Evolutionary conservation across 2,888 invertebrate species (phyloP), one percentile per base, ranked within the genome.

Genomic region (Mesorhabditis spiculigera): DNA sequence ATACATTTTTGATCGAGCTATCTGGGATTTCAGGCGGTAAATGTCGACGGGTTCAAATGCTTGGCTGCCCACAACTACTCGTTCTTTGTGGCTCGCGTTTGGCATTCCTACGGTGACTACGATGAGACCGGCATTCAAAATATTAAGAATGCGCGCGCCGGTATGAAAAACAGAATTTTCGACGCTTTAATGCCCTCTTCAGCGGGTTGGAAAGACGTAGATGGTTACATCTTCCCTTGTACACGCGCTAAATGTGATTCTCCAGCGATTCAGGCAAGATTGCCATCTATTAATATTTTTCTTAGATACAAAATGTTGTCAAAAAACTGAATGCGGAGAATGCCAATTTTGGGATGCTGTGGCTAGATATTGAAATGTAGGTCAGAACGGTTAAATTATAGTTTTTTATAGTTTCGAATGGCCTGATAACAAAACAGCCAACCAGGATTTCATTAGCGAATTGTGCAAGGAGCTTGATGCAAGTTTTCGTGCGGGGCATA

Each of bases 91-190:
- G 77, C 73, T 28, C 71, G 78, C 43, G 75, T 76, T 10, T 78
- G 77, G 72, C 69, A 73, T 45, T 71, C 71, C 44, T 69, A 72
- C 62, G 80, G 78, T 66, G 68, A 70, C 41, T 69, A 74, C 58
- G 80, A 78, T 64, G 62, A 71, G 28, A 75, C 77, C 41, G 79
- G 79, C 58, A 74, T 79, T 67, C 71, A 73, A 45, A 79, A 79
- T 69, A 75, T 80, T 68, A 77, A 77, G 74, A 74, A 77, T 66
- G 79, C 79, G 1, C 67, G 71, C 16, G 75, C 77, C n/a, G 77
- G 74, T 75, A 63, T 65, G 68, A n/a, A n/a, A 50, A 50, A 50
- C 13, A 10, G 6, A 65, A 41, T 65, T 28, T 65, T 6, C 4
- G 28, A 13, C 8, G 16, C 41, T 8, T 5, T 42, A 13, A 13